These are phyloP conservation scores for Dendrocincla fuliginosa DNA, from an alignment of 2,797 vertebrate species.

Conservation along the genomic window DNA sequence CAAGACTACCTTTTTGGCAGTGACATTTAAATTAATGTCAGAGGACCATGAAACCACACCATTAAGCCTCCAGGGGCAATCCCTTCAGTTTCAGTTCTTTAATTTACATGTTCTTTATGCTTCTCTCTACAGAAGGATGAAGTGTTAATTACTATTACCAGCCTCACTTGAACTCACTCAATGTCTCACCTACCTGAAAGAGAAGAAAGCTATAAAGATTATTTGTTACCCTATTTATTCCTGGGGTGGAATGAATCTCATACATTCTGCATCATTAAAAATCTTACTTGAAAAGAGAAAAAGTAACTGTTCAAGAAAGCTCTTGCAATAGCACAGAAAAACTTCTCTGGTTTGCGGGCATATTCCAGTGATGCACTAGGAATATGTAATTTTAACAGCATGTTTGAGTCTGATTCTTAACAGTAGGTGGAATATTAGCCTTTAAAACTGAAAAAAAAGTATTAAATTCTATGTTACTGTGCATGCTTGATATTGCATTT, in stretches of 20 bases:
- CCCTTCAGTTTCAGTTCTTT: neutral
- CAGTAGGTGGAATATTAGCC: neutral
- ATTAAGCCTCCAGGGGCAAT: conserved; percentile 7
- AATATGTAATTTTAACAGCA: neutral
- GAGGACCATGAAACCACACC: conserved; percentile 18
- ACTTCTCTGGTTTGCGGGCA: neutral
- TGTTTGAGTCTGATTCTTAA: neutral
- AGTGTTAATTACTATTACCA: conserved; percentile 27
- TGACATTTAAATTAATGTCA: conserved; percentile 52
- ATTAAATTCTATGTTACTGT: neutral
- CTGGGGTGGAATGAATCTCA: neutral
- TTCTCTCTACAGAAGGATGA: conserved; percentile 1
- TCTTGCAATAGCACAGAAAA: neutral
- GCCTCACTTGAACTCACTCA: neutral
- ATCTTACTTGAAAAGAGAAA: neutral
- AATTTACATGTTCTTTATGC: neutral
- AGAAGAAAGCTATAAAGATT: neutral
- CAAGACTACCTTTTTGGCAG: conserved; percentile 31
- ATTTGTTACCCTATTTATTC: neutral
- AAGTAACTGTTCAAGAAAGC: neutral
- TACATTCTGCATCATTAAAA: neutral
- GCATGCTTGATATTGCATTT: neutral
- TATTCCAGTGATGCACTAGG: neutral
- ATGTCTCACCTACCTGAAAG: neutral
- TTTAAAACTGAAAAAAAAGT: neutral